Conservation (phyloP, 2,888 invertebrate species). For the Orthosia cruda region DNA sequence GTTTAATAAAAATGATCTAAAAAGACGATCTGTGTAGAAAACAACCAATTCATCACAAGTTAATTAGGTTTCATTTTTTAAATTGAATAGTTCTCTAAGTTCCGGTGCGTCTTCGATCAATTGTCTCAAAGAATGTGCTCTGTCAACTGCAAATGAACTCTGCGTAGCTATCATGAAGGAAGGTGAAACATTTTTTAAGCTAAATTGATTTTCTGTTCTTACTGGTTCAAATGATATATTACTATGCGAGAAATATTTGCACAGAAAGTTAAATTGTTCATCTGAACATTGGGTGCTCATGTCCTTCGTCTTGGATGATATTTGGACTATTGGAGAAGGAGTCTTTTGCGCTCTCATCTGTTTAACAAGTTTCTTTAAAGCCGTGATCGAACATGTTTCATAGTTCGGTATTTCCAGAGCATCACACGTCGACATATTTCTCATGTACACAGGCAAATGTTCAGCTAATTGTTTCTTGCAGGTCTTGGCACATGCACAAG, state of each 20-base stretch:
- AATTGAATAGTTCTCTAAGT: slow-evolving; percentile 82
- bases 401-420: slow-evolving; percentile 80
- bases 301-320: slow-evolving; percentile 75
- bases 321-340: slow-evolving; percentile 44
- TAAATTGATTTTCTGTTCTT: slow-evolving; percentile 55
- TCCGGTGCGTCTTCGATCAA: slow-evolving; percentile 76
- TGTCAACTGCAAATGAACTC: slow-evolving; percentile 76
- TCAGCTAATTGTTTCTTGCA: slow-evolving; percentile 83
- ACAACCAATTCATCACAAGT: slow-evolving; percentile 10
- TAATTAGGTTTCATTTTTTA: slow-evolving; percentile 70
- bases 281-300: slow-evolving; percentile 80
- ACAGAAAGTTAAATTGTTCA: slow-evolving; percentile 79
- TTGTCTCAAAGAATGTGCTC: slow-evolving; percentile 77
- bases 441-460: slow-evolving; percentile 86
- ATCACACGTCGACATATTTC: slow-evolving; percentile 78
- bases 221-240: slow-evolving; percentile 10
- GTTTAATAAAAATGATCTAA: background rate
- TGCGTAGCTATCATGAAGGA: slow-evolving; percentile 66
- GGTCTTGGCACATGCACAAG: slow-evolving; percentile 79
- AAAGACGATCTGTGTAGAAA: background rate
- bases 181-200: slow-evolving; percentile 69
- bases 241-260: slow-evolving; percentile 82
- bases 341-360: slow-evolving; percentile 70
- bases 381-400: slow-evolving; percentile 76
- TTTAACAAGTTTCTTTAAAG: slow-evolving; percentile 78